Percentiles rank a stretch among this genome's conserved stretches.
phyloP scores from a whole-genome alignment of 2,113 vertebrate species.

The Orycteropus afer region DNA sequence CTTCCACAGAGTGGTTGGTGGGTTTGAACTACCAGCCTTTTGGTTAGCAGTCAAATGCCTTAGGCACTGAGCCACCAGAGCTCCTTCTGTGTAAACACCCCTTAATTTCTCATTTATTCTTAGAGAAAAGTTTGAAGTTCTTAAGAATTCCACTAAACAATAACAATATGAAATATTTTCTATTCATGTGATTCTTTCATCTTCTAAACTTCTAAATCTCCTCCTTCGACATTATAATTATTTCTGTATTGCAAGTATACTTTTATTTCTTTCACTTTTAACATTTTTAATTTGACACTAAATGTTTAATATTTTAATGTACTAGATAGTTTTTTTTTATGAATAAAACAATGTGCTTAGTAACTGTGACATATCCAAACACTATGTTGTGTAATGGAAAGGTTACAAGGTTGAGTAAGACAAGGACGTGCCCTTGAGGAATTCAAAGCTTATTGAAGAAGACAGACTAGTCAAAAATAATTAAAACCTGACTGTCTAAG shows the following conservation, averaged over 20 bases:
- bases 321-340: slow-evolving; percentile 26
- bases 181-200: slow-evolving; percentile 3
- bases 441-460: slow-evolving; percentile 18
- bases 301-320: slow-evolving; percentile 39
- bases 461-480: slow-evolving; percentile 47
- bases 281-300: slow-evolving; percentile 27
- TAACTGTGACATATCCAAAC: slow-evolving; percentile 30
- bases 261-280: slow-evolving; percentile 5
- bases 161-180: slow-evolving; percentile 34
- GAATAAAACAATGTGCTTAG: neutral
- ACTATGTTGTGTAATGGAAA: neutral
- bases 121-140: neutral
- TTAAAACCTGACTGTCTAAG: neutral
- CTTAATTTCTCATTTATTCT: neutral
- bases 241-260: neutral
- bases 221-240: neutral
- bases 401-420: neutral
- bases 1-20: too few relatives aligned
- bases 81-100: neutral
- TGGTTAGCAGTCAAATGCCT: too few relatives aligned
- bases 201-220: slow-evolving; percentile 4
- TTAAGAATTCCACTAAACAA: neutral
- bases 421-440: slow-evolving; percentile 4
- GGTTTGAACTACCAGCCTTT: too few relatives aligned
- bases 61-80: too few relatives aligned